A percentile compares a stretch with the other conserved stretches of the same genome.
Evolutionary conservation across 2,797 vertebrate genomes (phyloP).

Genomic region (Valencia hispanica): DNA sequence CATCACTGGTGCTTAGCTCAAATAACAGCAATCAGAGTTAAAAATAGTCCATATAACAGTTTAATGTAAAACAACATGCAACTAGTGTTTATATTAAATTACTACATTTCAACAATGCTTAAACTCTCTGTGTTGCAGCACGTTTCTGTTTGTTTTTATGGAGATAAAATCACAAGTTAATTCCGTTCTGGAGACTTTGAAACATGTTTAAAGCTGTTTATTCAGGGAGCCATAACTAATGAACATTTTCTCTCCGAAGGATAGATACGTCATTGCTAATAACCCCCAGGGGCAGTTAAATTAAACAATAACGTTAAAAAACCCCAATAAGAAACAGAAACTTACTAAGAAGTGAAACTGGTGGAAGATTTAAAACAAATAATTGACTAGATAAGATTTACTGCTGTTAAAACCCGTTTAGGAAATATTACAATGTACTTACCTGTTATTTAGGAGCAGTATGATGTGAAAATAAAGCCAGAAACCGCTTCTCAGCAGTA

Average conservation of each 20-base stretch:
- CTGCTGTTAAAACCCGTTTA: rapidly evolving
- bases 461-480: neutral
- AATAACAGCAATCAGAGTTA: neutral
- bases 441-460: constrained; percentile 19
- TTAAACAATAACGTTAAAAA: neutral
- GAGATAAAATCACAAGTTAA: neutral
- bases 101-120: neutral
- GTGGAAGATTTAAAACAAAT: neutral
- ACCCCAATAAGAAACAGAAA: neutral
- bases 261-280: neutral
- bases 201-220: neutral
- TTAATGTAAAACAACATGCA: neutral
- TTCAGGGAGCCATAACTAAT: neutral
- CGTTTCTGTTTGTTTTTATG: neutral
- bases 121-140: neutral
- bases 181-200: neutral
- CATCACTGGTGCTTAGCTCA: neutral
- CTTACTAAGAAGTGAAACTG: neutral
- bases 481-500: neutral
- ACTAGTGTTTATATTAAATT: neutral
- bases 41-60: neutral
- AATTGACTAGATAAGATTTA: rapidly evolving
- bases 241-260: neutral
- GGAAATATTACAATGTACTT: neutral
- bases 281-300: neutral